Percentiles rank a stretch among this genome's conserved stretches.
These are phyloP conservation scores for Blomia tropicalis DNA, from an alignment of 2,888 invertebrate genomes.

Conservation along the genomic window DNA sequence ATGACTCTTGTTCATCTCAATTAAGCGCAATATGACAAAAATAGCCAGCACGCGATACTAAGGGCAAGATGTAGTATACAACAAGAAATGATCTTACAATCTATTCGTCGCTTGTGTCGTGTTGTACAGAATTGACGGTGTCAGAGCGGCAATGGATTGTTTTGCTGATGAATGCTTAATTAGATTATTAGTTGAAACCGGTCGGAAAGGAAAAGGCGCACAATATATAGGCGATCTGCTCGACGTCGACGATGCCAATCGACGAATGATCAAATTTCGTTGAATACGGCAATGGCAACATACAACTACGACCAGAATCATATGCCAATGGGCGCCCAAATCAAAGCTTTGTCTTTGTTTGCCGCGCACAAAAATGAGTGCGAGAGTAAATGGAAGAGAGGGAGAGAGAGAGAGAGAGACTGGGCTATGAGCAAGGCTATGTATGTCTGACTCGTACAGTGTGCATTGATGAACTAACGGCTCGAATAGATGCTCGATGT, in stretches of 20 bases:
- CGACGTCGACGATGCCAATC: not conserved
- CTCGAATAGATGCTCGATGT: conserved; percentile 13
- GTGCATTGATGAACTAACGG: conserved; percentile 5
- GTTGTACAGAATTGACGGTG: no score
- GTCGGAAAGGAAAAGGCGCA: not conserved
- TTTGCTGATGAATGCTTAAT: conserved; percentile 14
- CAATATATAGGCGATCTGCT: conserved; percentile 3
- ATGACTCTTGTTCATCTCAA: conserved; percentile 8
- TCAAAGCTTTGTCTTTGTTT: conserved; percentile 8
- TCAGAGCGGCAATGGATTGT: conserved; percentile 2
- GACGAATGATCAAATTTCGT: conserved; percentile 1
- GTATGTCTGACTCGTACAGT: not conserved
- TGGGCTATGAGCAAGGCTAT: no score
- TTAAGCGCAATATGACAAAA: conserved; percentile 13
- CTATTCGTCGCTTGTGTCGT: no score
- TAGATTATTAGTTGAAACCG: conserved; percentile 12
- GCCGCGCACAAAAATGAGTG: not conserved
- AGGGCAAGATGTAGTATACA: not conserved
- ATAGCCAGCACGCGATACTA: not conserved
- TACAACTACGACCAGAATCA: not conserved
- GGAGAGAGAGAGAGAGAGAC: no score
- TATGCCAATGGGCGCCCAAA: not conserved
- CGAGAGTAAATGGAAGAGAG: not conserved
- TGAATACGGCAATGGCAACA: not conserved
- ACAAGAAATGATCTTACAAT: not conserved